These are phyloP conservation scores for Epicampocera succincta DNA, from an alignment of 2,888 invertebrate genomes.

Conservation along the genomic window DNA sequence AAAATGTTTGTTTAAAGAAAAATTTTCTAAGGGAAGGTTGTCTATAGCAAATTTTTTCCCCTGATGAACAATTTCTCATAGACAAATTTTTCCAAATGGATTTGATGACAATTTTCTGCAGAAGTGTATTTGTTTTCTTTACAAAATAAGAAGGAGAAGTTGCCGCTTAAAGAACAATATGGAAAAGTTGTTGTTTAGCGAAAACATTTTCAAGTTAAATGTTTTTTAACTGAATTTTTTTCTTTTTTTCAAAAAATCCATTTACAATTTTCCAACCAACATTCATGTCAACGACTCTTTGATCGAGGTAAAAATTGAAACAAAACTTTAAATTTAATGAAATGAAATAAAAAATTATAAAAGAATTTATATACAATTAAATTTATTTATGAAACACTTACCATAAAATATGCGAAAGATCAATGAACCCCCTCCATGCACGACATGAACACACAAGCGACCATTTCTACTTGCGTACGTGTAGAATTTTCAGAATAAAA, in stretches of 20 bases:
- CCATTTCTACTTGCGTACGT: neutral
- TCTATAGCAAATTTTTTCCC: no score
- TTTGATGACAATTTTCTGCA: no score
- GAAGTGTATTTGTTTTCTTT: neutral
- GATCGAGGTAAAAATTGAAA: slow-evolving; percentile 65
- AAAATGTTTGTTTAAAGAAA: no score
- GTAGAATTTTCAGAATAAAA: no score
- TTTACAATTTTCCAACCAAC: neutral
- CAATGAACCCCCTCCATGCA: slow-evolving; percentile 58
- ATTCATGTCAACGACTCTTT: slow-evolving; percentile 60
- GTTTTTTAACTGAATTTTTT: slow-evolving; percentile 7
- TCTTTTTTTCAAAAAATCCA: slow-evolving; percentile 10
- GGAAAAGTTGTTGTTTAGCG: no score
- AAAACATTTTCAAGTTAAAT: no score
- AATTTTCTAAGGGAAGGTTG: no score
- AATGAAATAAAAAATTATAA: slow-evolving; percentile 23
- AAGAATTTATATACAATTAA: slow-evolving; percentile 33
- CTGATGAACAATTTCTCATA: no score
- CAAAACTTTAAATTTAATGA: slow-evolving; percentile 62
- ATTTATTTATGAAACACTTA: slow-evolving; percentile 63
- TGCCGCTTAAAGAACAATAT: no score
- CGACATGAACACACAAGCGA: slow-evolving; percentile 14
- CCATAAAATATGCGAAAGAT: slow-evolving; percentile 39
- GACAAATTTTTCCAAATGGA: no score
- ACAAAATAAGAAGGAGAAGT: no score